Conservation (phyloP, 2,797 vertebrate genomes). For the Rhyacichthys aspro region DNA sequence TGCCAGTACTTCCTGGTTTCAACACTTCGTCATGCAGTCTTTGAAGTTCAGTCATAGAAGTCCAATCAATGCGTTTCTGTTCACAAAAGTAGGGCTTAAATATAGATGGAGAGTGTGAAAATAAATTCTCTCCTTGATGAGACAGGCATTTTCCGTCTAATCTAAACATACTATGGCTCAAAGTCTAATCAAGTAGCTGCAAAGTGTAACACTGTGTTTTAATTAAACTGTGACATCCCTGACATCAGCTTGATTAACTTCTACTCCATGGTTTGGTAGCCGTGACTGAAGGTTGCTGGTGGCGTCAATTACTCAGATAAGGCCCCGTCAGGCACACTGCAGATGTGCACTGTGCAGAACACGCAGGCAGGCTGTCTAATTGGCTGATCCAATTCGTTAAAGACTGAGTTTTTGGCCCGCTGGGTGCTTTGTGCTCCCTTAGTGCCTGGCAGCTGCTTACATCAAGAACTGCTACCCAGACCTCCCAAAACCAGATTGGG, state of each 20-base stretch:
- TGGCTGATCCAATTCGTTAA: constrained; percentile 38
- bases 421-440: constrained; percentile 25
- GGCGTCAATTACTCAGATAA: constrained; percentile 20
- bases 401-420: constrained; percentile 8
- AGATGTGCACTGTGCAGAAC: constrained; percentile 10
- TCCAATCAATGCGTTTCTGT: not conserved
- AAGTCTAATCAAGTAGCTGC: constrained; percentile 3
- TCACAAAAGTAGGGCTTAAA: not conserved
- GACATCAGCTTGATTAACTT: constrained; percentile 27
- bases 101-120: not conserved
- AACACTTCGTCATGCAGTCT: no score
- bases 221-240: constrained; percentile 22
- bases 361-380: constrained; percentile 35
- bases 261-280: constrained; percentile 8
- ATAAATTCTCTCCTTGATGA: not conserved
- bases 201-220: constrained; percentile 15
- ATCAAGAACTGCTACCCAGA: constrained; percentile 10
- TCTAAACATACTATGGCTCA: not conserved
- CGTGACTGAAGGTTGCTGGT: constrained; percentile 3
- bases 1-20: no score
- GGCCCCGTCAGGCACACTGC: constrained; percentile 24
- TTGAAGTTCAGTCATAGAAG: not conserved
- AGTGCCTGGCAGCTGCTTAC: constrained; percentile 11
- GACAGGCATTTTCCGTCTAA: not conserved
- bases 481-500: constrained; percentile 13